Evolutionary conservation across 1,140 invertebrate species (phyloP), one percentile per base, ranked within the genome.

Genomic region (Brachionus rotundiformis): DNA sequence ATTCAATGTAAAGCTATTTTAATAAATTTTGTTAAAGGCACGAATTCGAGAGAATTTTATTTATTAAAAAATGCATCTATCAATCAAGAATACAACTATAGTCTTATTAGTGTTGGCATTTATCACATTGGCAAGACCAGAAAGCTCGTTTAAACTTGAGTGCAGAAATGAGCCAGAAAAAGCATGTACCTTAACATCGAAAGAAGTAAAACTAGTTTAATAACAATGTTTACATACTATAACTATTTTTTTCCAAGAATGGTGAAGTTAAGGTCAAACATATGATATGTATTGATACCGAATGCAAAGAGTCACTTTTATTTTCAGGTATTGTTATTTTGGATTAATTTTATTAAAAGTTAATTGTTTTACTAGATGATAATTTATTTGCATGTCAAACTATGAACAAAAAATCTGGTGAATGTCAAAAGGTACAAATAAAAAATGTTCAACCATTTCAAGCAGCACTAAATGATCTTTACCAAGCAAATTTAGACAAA

Each of bases 371-470:
- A 16, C 39, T n/a, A 75, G 71, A 59, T 59, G 36, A 63, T 23
- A 25, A 79, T 27, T 31, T 79, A 79, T 79, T 79, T 79, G 76
- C 59, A 25, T 79, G 76, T 27, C 47, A 63, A 79, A 39, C 25
- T 8, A 27, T 59, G 76, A 59, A 47, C 8, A 79, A 59, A 23
- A 54, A 63, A 59, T 63, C 59, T 59, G 76, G 76, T 19, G 68
- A 73, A 13, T 73, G 68, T 29, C 68, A 73, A 73, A 73, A 73
- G 41, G 27, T 73, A 25, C 39, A 25, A 25, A 41, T 73, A 3
- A 79, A 79, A 49, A 59, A 63, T 31, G 29, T 59, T 33, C 10
- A 31, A 41, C 76, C 59, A 59, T 59, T 54, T 79, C 44, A 79
- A 33, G 7, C 76, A 19, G 76, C 76, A 19, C 44, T 73, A 7